Evolutionary conservation across 2,113 vertebrate genomes (phyloP), one percentile per base, ranked within the genome.

Genomic region (Mus musculus): DNA sequence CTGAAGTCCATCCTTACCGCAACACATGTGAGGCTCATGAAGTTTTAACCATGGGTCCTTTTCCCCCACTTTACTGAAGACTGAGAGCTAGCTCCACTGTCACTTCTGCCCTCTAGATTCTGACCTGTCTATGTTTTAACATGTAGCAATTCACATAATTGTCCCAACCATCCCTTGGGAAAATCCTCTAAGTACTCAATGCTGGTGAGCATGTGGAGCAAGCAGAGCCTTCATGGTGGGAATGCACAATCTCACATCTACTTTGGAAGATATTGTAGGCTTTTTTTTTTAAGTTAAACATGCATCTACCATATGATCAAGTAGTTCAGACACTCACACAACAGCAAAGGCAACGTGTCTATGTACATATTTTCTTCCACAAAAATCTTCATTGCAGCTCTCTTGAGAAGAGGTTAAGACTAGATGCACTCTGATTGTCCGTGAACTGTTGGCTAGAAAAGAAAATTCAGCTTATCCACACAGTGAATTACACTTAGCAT

Each of bases 371-470:
- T 86, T 93, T 54, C 13, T 65, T 77, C 4, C 61, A 59, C 13
- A 75, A 88, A 94, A 88, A 93, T 49, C 17, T 88, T 91, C 49
- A 59, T 24, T 85, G 72, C 39, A 95, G 52, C 39, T 94, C 46
- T 88, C 82, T 11, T 49, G 2, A 59, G 67, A 93, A 90, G 13
- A 85, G 77, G 26, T 46, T 81, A 12, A 93, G 95, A 92, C 36
- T 49, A 84, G 33, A 81, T 13, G 54, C 10, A 69, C 52, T 36
- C 14, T 63, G 88, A 94, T 56, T 65, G 26, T 54, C 71, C 42
- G 85, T 20, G 22, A 88, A 73, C n/a, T 71, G 36, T 69, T 89
- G 36, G 20, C 26, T 73, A 20, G 36, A 26, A 88, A 91, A 65
- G 19, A 88, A 94, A 85, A 3, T 56, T 36, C 12, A 54, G 16